These are phyloP conservation scores for Rhynchonycteris naso DNA, from an alignment of 2,797 vertebrate genomes.

Conservation along the genomic window DNA sequence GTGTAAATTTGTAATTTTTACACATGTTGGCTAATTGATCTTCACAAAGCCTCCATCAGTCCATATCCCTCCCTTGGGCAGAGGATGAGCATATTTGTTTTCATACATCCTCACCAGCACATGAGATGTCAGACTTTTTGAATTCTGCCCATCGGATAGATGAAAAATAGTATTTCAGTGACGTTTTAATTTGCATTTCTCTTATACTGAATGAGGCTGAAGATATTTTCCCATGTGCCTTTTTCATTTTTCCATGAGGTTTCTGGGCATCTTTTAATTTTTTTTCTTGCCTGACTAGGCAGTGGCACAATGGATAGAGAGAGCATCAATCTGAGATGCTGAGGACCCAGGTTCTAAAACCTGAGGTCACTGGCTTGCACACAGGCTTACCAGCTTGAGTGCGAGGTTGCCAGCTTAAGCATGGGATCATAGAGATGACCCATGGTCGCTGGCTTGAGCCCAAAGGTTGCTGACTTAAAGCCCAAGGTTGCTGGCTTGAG, in stretches of 20 bases:
- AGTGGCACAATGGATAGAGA: too few species aligned
- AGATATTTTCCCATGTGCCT: neutral
- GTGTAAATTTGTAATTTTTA: neutral
- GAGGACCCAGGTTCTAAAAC: too few species aligned
- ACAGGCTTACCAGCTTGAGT: too few species aligned
- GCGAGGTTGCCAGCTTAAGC: too few species aligned
- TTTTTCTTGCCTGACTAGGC: neutral
- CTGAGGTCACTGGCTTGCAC: too few species aligned
- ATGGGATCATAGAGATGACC: too few species aligned
- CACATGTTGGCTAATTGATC: neutral
- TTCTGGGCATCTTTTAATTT: neutral
- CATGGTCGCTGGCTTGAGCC: too few species aligned
- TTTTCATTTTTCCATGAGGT: neutral
- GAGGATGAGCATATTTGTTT: neutral
- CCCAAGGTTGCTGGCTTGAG: too few species aligned
- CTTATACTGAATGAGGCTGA: neutral
- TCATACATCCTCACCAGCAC: neutral
- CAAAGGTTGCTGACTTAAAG: too few species aligned
- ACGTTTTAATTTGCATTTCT: neutral
- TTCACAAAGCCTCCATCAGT: neutral
- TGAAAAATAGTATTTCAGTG: neutral
- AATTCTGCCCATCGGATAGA: neutral
- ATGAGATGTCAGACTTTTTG: neutral
- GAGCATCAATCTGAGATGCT: too few species aligned
- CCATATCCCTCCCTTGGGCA: neutral